These are phyloP conservation scores for Euborellia annulipes DNA, from an alignment of 1,140 invertebrate genomes.

Conservation along the genomic window DNA sequence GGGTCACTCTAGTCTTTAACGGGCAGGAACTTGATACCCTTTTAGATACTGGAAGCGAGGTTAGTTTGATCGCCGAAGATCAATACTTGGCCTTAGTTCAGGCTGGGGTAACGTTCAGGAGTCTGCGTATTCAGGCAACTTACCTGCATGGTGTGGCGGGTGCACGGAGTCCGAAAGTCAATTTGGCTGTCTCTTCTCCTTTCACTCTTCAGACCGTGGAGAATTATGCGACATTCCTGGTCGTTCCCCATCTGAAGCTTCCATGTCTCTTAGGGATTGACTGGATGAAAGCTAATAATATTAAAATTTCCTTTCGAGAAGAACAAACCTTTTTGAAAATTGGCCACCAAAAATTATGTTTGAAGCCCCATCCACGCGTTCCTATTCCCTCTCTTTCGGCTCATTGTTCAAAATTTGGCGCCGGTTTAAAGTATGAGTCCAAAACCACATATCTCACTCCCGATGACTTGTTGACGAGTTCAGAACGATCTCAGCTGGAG, in stretches of 20 bases:
- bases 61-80: no score
- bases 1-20: no score
- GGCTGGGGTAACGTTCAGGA: no score
- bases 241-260: not conserved
- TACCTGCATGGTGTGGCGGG: not conserved
- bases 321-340: no score
- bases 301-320: not conserved
- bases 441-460: not conserved
- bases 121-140: not conserved
- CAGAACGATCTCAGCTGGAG: not conserved
- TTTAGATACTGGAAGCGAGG: no score
- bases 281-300: not conserved
- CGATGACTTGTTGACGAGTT: not conserved
- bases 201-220: not conserved
- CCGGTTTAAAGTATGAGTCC: not conserved
- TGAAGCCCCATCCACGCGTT: not conserved
- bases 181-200: not conserved
- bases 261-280: conserved; percentile 1
- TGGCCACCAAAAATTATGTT: not conserved
- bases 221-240: not conserved
- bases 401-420: no score
- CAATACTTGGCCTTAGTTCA: no score
- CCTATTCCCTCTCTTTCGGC: not conserved
- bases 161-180: not conserved
- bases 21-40: no score